Percentiles rank a stretch among this genome's conserved stretches.
Evolutionary conservation across 2,888 invertebrate genomes (phyloP).

Genomic region (Drosophila siamana): DNA sequence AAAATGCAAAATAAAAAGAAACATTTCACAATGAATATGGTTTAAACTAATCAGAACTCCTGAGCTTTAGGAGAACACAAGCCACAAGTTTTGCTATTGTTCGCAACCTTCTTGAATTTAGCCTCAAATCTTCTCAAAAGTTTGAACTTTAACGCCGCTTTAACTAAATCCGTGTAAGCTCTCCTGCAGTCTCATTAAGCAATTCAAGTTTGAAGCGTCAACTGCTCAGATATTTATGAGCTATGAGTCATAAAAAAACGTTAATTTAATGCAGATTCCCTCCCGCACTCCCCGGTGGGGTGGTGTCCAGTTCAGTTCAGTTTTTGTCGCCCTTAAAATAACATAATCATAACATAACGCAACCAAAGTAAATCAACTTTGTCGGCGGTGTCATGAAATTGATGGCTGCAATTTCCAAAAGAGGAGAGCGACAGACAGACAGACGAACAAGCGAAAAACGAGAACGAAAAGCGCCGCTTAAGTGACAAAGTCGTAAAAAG

Average conservation of each 20-base stretch:
- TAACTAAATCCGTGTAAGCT: background rate
- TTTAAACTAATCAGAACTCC: too few relatives aligned
- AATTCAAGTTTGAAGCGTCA: conserved; percentile 10
- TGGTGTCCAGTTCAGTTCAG: background rate
- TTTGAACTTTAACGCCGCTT: background rate
- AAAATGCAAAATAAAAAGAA: too few relatives aligned
- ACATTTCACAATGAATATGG: too few relatives aligned
- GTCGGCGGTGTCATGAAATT: conserved; percentile 28
- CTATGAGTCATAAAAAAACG: conserved; percentile 34
- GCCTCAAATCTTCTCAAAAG: background rate
- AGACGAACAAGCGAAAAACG: conserved; percentile 13
- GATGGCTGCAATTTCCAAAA: conserved; percentile 42
- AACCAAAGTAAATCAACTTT: conserved; percentile 31
- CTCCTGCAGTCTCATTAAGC: conserved; percentile 1
- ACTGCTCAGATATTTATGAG: conserved; percentile 38
- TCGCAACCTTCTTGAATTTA: background rate
- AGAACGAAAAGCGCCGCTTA: conserved; percentile 28
- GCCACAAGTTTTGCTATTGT: background rate
- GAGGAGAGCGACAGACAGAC: too few relatives aligned
- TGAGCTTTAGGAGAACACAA: too few relatives aligned
- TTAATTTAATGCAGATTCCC: conserved; percentile 22
- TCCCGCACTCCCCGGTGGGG: background rate
- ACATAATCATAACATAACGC: conserved; percentile 31
- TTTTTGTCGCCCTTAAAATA: conserved; percentile 33
- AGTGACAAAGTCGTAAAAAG: conserved; percentile 54